A percentile compares a stretch with the other conserved stretches of the same genome.
phyloP scores from a whole-genome alignment of 2,797 vertebrate genomes.

The Acanthopagrus latus region DNA sequence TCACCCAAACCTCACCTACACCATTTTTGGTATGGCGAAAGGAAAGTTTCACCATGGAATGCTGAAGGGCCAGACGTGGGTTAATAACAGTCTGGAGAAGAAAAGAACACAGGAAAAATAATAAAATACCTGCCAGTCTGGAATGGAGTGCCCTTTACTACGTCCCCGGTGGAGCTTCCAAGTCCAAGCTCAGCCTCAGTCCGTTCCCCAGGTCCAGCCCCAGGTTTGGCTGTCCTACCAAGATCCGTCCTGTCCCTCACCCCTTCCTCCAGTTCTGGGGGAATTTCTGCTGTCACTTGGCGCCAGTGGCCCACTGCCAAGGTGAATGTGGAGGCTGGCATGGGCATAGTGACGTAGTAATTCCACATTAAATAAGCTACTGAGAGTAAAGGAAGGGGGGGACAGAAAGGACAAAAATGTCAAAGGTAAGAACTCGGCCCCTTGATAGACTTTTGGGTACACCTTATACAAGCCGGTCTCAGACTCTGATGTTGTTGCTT shows the following conservation, averaged over 20 bases:
- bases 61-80: constrained; percentile 60
- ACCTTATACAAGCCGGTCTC: no score
- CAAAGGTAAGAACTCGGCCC: background rate
- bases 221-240: constrained; percentile 29
- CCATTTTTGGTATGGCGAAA: constrained; percentile 55
- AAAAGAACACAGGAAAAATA: constrained; percentile 65
- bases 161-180: constrained; percentile 57
- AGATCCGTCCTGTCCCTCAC: constrained; percentile 32
- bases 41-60: constrained; percentile 71
- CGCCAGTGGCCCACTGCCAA: constrained; percentile 94
- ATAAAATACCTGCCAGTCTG: constrained; percentile 81
- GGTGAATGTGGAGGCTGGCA: constrained; percentile 97
- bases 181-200: constrained; percentile 48
- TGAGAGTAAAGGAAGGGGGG: constrained; percentile 19
- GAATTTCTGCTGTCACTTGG: constrained; percentile 81
- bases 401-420: constrained; percentile 34
- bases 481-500: no score
- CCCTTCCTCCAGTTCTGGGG: constrained; percentile 42
- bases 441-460: no score
- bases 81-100: constrained; percentile 73
- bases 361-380: constrained; percentile 90
- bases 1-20: constrained; percentile 62
- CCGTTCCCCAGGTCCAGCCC: constrained; percentile 16
- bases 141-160: constrained; percentile 57
- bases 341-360: constrained; percentile 97